Evolutionary conservation across 1,140 invertebrate genomes (phyloP), one percentile per base, ranked within the genome.

Genomic region (Drosophila watanabei): DNA sequence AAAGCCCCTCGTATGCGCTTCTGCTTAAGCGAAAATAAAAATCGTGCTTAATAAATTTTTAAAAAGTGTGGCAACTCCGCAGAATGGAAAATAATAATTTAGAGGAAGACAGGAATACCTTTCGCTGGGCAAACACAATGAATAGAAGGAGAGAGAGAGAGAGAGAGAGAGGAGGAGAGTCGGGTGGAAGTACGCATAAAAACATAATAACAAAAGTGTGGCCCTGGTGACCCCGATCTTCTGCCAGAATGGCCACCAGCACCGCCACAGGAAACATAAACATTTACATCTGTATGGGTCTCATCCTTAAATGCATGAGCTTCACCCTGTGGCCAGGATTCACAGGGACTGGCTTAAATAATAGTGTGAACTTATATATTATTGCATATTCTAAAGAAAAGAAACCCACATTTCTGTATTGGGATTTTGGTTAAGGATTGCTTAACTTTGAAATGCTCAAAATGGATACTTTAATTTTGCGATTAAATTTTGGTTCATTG

Each of bases 21-120:
- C 66, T 83, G 76, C 75, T 75, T 79, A 83, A 79, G 49, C 62
- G 76, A 54, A 57, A 73, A 64, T 52, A 60, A 85, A 90, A 79
- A 82, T 89, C 66, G 86, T 57, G 86, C 66, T 89, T 85, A 85
- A 82, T 89, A 89, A 89, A 89, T 89, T 79, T 79, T 82, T 90
- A 90, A 89, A 89, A 89, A 85, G 75, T 90, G 85, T 89, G 81
- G 85, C 85, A 85, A 75, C 33, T 64, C 61, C 46, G 51, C 56
- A 51, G 77, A 87, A 88, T 80, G 84, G 75, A 70, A 80, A 88
- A 85, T 79, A 84, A 89, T 87, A 87, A 88, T 78, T 87, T 83
- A 70, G 58, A 54, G 56, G 61, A 78, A 75, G 57, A 72, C 35
- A 57, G 35, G 6, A 78, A 51, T 73, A 56, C 45, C 75, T 62